Percentiles rank a stretch among this genome's conserved stretches.
phyloP scores from a whole-genome alignment of 2,113 vertebrate species.

The Corythaeola cristata region DNA sequence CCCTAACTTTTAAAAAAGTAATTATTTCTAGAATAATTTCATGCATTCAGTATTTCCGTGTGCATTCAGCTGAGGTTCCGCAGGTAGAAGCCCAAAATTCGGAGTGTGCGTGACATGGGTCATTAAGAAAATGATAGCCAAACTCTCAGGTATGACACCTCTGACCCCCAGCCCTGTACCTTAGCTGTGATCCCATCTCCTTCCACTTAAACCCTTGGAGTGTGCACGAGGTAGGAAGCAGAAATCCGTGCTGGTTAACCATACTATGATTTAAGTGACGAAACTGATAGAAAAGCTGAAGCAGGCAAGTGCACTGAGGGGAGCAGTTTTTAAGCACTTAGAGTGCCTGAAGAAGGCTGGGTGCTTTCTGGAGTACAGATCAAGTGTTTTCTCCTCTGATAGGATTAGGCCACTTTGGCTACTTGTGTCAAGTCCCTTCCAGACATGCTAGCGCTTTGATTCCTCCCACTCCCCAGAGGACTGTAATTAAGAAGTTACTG shows the following conservation, averaged over 20 bases:
- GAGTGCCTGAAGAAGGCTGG: background rate
- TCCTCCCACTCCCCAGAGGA: background rate
- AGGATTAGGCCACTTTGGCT: background rate
- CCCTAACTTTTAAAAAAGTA: background rate
- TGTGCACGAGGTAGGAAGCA: rapidly evolving
- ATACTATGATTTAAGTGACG: background rate
- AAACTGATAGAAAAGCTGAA: background rate
- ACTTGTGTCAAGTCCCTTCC: constrained; percentile 13
- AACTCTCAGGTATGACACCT: background rate
- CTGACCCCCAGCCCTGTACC: background rate
- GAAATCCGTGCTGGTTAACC: background rate
- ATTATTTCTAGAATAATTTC: background rate
- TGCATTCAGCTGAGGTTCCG: background rate
- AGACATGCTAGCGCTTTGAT: background rate
- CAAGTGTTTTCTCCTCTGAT: background rate
- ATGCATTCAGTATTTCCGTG: background rate
- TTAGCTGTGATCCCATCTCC: background rate
- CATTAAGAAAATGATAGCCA: background rate
- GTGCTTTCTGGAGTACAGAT: background rate
- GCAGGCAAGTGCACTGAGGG: background rate
- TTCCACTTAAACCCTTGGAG: background rate
- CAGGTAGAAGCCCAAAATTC: background rate
- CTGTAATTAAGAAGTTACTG: constrained; percentile 35
- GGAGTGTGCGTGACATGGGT: rapidly evolving
- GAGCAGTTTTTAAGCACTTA: background rate